Conservation (phyloP, 1,140 invertebrate genomes). For the Myzus persicae region DNA sequence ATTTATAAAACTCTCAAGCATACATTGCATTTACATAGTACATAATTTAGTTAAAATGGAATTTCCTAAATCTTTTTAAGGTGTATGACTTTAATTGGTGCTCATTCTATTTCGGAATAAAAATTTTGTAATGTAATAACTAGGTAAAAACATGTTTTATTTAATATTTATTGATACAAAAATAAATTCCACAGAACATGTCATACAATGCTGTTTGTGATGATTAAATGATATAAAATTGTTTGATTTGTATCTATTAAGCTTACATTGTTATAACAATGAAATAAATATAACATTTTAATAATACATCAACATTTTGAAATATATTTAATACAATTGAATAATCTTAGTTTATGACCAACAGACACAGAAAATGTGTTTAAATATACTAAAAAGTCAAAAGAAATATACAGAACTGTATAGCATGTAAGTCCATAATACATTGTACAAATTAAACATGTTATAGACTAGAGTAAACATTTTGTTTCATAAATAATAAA, state of each 20-base stretch:
- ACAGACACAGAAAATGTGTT: background rate
- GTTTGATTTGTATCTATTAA: background rate
- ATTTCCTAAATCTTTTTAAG: background rate
- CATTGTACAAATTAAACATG: background rate
- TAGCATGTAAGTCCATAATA: background rate
- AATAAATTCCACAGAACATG: background rate
- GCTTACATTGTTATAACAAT: background rate
- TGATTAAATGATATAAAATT: background rate
- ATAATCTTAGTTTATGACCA: background rate
- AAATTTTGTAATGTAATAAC: background rate
- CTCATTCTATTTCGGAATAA: background rate
- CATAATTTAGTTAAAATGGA: too few relatives aligned
- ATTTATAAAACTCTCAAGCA: too few relatives aligned
- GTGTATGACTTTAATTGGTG: background rate
- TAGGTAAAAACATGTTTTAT: background rate
- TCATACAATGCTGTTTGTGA: background rate
- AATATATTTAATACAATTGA: background rate
- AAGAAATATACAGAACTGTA: background rate
- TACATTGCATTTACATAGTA: too few relatives aligned
- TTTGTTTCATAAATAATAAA: background rate
- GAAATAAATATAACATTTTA: background rate
- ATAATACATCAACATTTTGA: background rate
- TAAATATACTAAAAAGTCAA: background rate
- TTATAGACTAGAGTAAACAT: background rate
- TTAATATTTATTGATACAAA: background rate